phyloP scores from a whole-genome alignment of 2,888 invertebrate species.

The Notodonta dromedarius region DNA sequence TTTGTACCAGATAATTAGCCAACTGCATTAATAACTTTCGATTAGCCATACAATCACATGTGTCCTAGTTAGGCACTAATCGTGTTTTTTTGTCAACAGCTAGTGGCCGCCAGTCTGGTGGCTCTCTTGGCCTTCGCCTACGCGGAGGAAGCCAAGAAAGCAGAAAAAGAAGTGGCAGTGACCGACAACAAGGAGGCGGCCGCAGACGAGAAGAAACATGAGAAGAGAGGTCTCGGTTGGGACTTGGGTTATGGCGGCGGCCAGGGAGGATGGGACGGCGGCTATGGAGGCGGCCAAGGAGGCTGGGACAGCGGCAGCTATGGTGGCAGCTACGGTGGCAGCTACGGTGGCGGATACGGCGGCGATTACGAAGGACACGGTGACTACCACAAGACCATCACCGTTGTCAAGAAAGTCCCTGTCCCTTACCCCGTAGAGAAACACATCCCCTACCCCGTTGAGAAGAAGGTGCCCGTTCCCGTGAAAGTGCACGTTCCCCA shows the following conservation, averaged over 20 bases:
- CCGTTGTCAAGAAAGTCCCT: slow-evolving; percentile 89
- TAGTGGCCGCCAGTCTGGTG: slow-evolving; percentile 86
- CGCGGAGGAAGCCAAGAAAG: slow-evolving; percentile 84
- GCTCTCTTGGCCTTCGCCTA: slow-evolving; percentile 84
- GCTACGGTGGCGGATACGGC: slow-evolving; percentile 60
- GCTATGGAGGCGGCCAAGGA: slow-evolving; percentile 55
- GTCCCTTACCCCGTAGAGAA: slow-evolving; percentile 90
- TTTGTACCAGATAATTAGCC: slow-evolving; percentile 59
- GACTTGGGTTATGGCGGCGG: slow-evolving; percentile 77
- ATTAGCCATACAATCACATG: slow-evolving; percentile 46
- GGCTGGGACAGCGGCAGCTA: slow-evolving; percentile 39
- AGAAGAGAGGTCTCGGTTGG: slow-evolving; percentile 88
- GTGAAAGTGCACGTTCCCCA: slow-evolving; percentile 87
- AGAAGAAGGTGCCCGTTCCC: slow-evolving; percentile 85
- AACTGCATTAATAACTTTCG: slow-evolving; percentile 54
- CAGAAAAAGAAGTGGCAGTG: slow-evolving; percentile 84
- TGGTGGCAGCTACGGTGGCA: slow-evolving; percentile 42
- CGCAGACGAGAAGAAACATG: slow-evolving; percentile 87
- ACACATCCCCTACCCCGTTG: slow-evolving; percentile 87
- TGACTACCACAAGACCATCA: slow-evolving; percentile 87
- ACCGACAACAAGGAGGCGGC: slow-evolving; percentile 83
- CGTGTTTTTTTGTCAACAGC: slow-evolving; percentile 57
- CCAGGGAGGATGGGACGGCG: slow-evolving; percentile 50
- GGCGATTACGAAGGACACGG: slow-evolving; percentile 71
- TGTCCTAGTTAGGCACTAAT: slow-evolving; percentile 40